Evolutionary conservation across 2,113 vertebrate species (phyloP).

Genomic region (Istiophorus platypterus): DNA sequence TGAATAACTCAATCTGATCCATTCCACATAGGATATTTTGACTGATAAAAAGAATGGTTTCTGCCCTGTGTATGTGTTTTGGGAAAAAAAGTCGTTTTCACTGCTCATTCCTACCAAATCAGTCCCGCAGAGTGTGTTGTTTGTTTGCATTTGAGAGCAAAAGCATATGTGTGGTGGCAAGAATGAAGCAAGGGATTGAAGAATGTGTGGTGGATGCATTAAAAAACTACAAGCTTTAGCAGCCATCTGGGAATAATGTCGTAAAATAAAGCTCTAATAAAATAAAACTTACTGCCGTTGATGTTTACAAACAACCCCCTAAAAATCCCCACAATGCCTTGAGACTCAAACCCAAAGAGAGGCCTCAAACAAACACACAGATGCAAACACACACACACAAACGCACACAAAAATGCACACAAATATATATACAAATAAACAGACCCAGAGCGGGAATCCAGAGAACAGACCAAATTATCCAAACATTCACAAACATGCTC

Average conservation of each 20-base stretch:
- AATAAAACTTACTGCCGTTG: slow-evolving; percentile 75
- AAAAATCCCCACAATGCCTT: slow-evolving; percentile 66
- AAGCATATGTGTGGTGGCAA: slow-evolving; percentile 45
- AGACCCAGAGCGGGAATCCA: slow-evolving; percentile 59
- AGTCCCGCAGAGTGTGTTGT: slow-evolving; percentile 43
- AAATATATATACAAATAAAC: slow-evolving; percentile 67
- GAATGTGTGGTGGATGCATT: slow-evolving; percentile 58
- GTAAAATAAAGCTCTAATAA: slow-evolving; percentile 76
- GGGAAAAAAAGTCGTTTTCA: not conserved
- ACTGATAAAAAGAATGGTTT: not conserved
- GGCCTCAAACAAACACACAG: slow-evolving; percentile 42
- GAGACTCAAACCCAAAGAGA: slow-evolving; percentile 46
- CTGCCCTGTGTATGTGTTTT: not conserved
- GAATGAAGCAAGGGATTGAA: slow-evolving; percentile 19
- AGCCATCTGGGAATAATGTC: slow-evolving; percentile 76
- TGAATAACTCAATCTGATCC: slow-evolving; percentile 68
- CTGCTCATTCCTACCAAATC: slow-evolving; percentile 28
- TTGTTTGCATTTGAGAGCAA: slow-evolving; percentile 65
- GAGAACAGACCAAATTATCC: slow-evolving; percentile 59
- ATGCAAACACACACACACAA: slow-evolving; percentile 35
- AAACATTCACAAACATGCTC: slow-evolving; percentile 73
- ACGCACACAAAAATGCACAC: slow-evolving; percentile 21
- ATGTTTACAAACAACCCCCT: slow-evolving; percentile 79
- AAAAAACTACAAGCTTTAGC: slow-evolving; percentile 53
- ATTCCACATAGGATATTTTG: slow-evolving; percentile 34